Conservation (phyloP, 2,888 invertebrate species). For the Rhodophaea formosa region DNA sequence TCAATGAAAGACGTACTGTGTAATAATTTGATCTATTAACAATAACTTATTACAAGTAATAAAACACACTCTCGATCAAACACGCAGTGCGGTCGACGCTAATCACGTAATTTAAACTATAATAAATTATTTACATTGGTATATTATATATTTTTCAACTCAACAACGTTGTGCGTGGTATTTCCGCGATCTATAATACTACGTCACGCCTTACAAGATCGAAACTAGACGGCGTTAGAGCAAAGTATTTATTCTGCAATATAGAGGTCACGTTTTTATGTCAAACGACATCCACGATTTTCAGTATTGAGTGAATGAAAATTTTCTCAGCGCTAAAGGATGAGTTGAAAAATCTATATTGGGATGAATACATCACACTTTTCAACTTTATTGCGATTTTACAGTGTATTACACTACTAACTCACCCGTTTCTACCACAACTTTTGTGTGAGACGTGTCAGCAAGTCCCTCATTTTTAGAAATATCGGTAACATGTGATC, state of each 20-base stretch:
- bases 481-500: too few relatives aligned
- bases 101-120: conserved; percentile 52
- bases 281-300: too few relatives aligned
- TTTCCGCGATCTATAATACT: too few relatives aligned
- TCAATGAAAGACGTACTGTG: conserved; percentile 44
- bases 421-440: not conserved
- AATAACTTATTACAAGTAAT: conserved; percentile 76
- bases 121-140: conserved; percentile 67
- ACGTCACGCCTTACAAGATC: too few relatives aligned
- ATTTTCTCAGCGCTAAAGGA: not conserved
- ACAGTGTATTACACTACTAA: conserved; percentile 3
- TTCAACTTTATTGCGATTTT: conserved; percentile 25
- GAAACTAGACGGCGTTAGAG: too few relatives aligned
- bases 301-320: too few relatives aligned
- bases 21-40: conserved; percentile 77
- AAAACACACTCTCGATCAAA: conserved; percentile 66
- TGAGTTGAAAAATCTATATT: not conserved
- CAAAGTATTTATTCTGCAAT: too few relatives aligned
- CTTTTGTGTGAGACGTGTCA: too few relatives aligned
- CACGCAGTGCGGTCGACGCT: conserved; percentile 56
- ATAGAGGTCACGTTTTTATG: too few relatives aligned
- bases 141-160: conserved; percentile 24
- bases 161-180: too few relatives aligned
- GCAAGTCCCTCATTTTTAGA: too few relatives aligned
- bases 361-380: conserved; percentile 12